A percentile compares a stretch with the other conserved stretches of the same genome.
phyloP scores from a whole-genome alignment of 2,797 vertebrate genomes.

The Fringilla coelebs region DNA sequence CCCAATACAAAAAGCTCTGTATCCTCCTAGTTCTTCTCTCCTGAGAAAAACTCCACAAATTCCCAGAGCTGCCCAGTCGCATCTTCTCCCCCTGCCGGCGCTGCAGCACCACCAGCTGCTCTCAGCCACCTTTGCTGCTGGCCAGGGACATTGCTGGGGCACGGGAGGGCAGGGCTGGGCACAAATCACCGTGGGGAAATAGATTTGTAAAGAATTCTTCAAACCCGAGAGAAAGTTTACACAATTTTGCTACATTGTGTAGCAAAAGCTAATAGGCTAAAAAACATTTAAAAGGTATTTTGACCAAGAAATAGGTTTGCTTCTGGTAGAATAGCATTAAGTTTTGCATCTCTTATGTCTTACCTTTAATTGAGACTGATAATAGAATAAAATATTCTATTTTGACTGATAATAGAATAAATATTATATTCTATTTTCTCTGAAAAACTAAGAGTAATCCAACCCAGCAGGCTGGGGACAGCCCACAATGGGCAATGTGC shows the following conservation, averaged over 20 bases:
- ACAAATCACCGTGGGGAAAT: not conserved
- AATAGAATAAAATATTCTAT: not conserved
- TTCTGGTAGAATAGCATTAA: not conserved
- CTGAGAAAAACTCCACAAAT: rapidly evolving
- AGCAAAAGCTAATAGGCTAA: not conserved
- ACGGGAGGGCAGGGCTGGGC: not conserved
- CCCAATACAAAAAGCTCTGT: not conserved
- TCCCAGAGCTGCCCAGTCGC: rapidly evolving
- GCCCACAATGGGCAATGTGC: not conserved
- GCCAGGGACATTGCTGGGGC: rapidly evolving
- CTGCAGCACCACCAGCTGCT: not conserved
- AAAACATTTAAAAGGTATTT: not conserved
- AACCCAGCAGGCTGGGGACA: not conserved
- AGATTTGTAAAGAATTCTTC: not conserved
- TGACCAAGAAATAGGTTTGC: not conserved
- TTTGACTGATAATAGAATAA: not conserved
- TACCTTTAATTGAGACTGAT: not conserved
- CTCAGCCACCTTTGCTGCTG: rapidly evolving
- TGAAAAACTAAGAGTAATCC: not conserved
- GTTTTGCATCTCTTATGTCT: not conserved
- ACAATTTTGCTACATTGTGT: not conserved
- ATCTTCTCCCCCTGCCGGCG: rapidly evolving
- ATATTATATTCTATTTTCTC: not conserved
- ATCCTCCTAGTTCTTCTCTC: not conserved
- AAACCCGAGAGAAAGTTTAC: not conserved